Conservation (phyloP, 2,113 vertebrate species). For the Eretmochelys imbricata region DNA sequence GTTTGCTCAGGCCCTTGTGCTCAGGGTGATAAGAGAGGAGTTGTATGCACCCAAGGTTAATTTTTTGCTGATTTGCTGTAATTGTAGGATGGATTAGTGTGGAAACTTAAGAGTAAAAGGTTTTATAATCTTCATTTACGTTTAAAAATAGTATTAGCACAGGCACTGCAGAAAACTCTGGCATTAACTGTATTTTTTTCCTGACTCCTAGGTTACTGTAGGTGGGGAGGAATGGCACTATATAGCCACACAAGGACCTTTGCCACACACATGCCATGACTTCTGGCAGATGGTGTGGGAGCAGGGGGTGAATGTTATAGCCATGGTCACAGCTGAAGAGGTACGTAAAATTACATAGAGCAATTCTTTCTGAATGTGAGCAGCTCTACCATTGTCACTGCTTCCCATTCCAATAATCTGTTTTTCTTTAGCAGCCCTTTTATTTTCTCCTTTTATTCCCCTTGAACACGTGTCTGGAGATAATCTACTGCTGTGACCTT, state of each 20-base stretch:
- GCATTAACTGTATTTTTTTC: not conserved
- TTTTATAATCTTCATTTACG: not conserved
- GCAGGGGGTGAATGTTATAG: conserved; percentile 94
- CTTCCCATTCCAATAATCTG: not conserved
- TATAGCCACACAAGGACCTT: conserved; percentile 93
- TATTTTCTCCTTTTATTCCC: conserved; percentile 12
- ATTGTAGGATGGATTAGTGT: not conserved
- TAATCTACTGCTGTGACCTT: not conserved
- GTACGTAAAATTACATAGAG: conserved; percentile 67
- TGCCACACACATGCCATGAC: conserved; percentile 93
- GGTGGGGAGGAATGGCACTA: conserved; percentile 95
- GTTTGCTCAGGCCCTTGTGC: not conserved
- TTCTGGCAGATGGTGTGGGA: conserved; percentile 99
- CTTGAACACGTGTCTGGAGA: not conserved
- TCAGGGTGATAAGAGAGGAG: not conserved
- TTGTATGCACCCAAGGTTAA: not conserved
- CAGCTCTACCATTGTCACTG: not conserved
- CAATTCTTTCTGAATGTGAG: not conserved
- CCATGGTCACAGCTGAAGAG: conserved; percentile 96
- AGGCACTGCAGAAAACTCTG: not conserved
- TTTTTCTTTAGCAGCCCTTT: not conserved
- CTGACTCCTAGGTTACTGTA: conserved; percentile 85
- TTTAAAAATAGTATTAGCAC: conserved; percentile 12
- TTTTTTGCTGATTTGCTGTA: not conserved
- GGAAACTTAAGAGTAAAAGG: not conserved